A percentile compares a stretch with the other conserved stretches of the same genome.
Conservation (phyloP, 2,888 invertebrate genomes). For the Macaria notata region DNA sequence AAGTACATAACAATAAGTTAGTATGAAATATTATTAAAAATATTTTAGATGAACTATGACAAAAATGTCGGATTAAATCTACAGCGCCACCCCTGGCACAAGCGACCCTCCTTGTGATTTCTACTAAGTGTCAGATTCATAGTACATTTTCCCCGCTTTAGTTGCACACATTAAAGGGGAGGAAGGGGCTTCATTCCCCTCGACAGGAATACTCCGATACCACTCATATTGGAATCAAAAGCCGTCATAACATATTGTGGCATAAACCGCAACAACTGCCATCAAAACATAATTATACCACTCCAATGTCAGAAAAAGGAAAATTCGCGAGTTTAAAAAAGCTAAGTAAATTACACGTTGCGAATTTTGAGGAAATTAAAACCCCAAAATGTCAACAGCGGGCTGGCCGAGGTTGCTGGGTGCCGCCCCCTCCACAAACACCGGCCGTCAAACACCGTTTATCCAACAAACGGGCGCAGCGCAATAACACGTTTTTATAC, state of each 20-base stretch:
- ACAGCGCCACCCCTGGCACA: constrained; percentile 49
- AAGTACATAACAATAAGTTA: too few relatives aligned
- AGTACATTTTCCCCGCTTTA: constrained; percentile 64
- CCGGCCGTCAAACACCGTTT: constrained; percentile 71
- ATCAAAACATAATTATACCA: constrained; percentile 22
- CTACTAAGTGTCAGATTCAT: constrained; percentile 67
- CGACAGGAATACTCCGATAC: constrained; percentile 58
- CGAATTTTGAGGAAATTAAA: constrained; percentile 56
- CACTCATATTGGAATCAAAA: constrained; percentile 65
- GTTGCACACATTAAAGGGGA: constrained; percentile 60
- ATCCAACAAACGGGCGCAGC: constrained; percentile 65
- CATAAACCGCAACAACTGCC: constrained; percentile 31
- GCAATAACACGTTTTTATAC: constrained; percentile 71
- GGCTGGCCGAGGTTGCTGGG: constrained; percentile 45
- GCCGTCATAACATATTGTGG: constrained; percentile 56
- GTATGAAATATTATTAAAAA: too few relatives aligned
- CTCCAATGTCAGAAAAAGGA: constrained; percentile 12
- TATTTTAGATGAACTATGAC: too few relatives aligned
- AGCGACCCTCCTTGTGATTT: constrained; percentile 54
- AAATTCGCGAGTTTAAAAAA: constrained; percentile 40
- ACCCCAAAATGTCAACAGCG: constrained; percentile 62
- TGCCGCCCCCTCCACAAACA: constrained; percentile 34
- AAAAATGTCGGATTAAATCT: constrained; percentile 13
- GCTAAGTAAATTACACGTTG: constrained; percentile 40
- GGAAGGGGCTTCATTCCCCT: constrained; percentile 42